Conservation (phyloP, 2,797 vertebrate species). For the Percopsis omiscomaycus region DNA sequence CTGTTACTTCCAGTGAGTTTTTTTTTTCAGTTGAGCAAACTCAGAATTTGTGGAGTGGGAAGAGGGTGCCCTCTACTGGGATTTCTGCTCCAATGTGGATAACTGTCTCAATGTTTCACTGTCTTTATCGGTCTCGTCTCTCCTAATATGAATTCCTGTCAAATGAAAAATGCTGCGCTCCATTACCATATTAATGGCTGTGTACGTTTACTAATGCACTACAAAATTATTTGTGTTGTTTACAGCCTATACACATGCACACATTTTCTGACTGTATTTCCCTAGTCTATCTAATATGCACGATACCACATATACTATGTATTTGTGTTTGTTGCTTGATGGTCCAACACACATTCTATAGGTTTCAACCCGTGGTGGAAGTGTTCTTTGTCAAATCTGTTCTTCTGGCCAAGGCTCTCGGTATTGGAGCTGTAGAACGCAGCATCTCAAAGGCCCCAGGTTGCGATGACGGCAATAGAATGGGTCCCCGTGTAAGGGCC, state of each 20-base stretch:
- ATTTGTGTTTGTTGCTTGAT: too few relatives aligned
- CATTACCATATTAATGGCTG: too few relatives aligned
- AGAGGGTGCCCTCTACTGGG: constrained; percentile 75
- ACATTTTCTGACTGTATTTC: too few relatives aligned
- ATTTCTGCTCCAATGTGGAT: constrained; percentile 16
- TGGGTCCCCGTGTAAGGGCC: neutral
- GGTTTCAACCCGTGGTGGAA: too few relatives aligned
- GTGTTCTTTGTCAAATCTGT: neutral
- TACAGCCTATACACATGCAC: too few relatives aligned
- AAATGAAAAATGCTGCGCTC: neutral
- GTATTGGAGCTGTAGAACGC: neutral
- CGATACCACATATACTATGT: too few relatives aligned
- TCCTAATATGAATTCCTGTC: neutral
- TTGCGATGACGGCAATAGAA: neutral
- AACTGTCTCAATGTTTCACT: neutral
- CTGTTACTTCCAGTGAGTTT: too few relatives aligned
- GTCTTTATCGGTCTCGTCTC: neutral
- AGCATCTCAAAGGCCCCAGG: neutral
- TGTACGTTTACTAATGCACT: too few relatives aligned
- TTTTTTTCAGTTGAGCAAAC: constrained; percentile 5
- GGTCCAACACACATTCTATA: too few relatives aligned
- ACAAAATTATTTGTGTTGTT: too few relatives aligned
- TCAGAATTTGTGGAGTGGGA: constrained; percentile 49
- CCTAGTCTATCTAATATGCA: too few relatives aligned
- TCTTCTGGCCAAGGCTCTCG: neutral